phyloP scores from a whole-genome alignment of 2,797 vertebrate species.

The Lepidocolaptes lacrymiger region DNA sequence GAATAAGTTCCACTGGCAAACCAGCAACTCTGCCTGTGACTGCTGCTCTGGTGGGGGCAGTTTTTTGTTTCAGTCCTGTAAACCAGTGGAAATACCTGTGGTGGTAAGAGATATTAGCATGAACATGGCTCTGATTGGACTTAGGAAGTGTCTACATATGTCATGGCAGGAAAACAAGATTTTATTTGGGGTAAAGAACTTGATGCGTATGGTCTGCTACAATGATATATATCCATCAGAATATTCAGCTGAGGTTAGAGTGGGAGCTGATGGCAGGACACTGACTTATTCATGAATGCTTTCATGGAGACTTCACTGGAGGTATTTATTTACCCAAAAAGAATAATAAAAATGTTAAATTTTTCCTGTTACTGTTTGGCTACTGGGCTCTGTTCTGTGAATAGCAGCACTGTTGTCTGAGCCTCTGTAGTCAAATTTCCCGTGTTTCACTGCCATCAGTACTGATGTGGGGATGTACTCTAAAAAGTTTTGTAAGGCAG shows the following conservation, averaged over 20 bases:
- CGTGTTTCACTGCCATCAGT: not conserved
- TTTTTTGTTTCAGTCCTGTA: not conserved
- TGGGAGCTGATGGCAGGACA: not conserved
- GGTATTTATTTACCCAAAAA: not conserved
- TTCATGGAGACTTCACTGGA: not conserved
- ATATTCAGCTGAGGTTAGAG: not conserved
- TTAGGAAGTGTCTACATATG: not conserved
- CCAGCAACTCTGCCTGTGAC: fast-evolving
- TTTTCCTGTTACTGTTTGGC: not conserved
- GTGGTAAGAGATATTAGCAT: not conserved
- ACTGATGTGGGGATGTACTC: fast-evolving
- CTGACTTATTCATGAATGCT: not conserved
- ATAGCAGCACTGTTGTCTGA: not conserved
- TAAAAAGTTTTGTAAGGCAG: not conserved
- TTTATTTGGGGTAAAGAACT: not conserved
- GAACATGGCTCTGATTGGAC: not conserved
- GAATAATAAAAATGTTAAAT: not conserved
- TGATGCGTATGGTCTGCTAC: not conserved
- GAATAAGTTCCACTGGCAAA: not conserved
- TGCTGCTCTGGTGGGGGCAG: fast-evolving
- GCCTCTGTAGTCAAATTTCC: not conserved
- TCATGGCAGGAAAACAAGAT: not conserved
- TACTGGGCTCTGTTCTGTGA: not conserved
- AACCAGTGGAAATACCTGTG: not conserved
- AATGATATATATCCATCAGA: not conserved